Evolutionary conservation across 2,888 invertebrate genomes (phyloP).

Genomic region (Crematogaster levior): DNA sequence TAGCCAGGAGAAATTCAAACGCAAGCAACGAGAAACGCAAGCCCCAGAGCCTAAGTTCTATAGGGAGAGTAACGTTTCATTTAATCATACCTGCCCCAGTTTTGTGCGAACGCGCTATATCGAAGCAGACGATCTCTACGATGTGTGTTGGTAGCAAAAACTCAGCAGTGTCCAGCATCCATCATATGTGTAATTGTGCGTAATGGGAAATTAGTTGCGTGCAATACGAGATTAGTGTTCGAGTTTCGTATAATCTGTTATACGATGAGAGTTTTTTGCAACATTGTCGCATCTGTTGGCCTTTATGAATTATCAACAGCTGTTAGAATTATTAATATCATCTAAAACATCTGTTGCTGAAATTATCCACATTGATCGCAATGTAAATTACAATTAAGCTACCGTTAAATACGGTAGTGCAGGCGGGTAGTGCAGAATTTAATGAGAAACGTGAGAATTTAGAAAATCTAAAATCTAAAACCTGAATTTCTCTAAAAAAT

Average conservation of each 20-base stretch:
- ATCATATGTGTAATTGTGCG: background rate
- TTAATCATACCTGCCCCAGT: conserved; percentile 66
- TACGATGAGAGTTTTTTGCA: background rate
- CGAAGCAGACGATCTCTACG: background rate
- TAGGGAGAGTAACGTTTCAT: conserved; percentile 55
- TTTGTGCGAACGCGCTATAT: background rate
- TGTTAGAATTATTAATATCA: background rate
- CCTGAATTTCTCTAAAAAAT: background rate
- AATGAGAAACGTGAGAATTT: background rate
- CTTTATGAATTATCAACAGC: background rate
- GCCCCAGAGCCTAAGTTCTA: background rate
- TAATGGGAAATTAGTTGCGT: conserved; percentile 17
- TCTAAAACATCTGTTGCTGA: background rate
- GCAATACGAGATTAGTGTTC: background rate
- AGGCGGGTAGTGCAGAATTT: background rate
- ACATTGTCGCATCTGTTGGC: background rate
- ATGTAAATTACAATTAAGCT: background rate
- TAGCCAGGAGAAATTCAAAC: background rate
- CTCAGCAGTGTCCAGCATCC: background rate
- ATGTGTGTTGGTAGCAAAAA: background rate
- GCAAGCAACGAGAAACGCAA: conserved; percentile 1
- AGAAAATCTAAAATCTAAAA: background rate
- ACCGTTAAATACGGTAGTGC: background rate
- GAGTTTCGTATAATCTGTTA: background rate
- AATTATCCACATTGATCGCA: background rate